These are phyloP conservation scores for Lepus timidus DNA, from an alignment of 2,113 vertebrate genomes.

Conservation along the genomic window DNA sequence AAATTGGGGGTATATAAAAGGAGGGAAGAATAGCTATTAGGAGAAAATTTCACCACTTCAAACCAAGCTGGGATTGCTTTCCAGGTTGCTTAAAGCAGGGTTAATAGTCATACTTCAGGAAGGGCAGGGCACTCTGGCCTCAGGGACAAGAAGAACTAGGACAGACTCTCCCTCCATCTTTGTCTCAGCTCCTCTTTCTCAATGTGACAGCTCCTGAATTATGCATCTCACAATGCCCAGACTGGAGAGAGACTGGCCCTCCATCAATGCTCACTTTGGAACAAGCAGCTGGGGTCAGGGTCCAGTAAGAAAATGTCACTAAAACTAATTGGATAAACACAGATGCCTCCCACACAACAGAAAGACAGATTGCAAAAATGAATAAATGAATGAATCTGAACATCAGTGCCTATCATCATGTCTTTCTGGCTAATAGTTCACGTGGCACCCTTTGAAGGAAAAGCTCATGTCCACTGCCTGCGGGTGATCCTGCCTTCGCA, in stretches of 20 bases:
- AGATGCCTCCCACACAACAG: background rate
- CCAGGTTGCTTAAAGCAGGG: background rate
- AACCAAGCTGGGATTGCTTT: background rate
- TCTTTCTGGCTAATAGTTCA: constrained; percentile 24
- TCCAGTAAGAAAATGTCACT: background rate
- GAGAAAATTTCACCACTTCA: background rate
- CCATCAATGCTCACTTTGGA: background rate
- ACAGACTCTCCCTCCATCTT: background rate
- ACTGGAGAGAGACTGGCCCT: background rate
- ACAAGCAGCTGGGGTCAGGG: background rate
- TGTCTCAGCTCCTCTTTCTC: background rate
- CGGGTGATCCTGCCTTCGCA: background rate
- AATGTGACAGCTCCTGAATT: constrained; percentile 9
- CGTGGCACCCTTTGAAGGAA: background rate
- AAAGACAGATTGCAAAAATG: background rate
- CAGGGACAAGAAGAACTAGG: background rate
- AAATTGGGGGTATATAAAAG: background rate
- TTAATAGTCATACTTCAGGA: background rate
- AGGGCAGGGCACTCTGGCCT: background rate
- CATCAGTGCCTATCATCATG: background rate
- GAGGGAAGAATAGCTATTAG: background rate
- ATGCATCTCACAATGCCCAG: background rate
- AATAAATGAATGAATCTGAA: background rate
- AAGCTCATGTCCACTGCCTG: background rate
- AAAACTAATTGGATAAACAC: background rate